Percentiles rank a stretch among this genome's conserved stretches.
These are phyloP conservation scores for Tetrao urogallus DNA, from an alignment of 2,113 vertebrate species.

Conservation along the genomic window DNA sequence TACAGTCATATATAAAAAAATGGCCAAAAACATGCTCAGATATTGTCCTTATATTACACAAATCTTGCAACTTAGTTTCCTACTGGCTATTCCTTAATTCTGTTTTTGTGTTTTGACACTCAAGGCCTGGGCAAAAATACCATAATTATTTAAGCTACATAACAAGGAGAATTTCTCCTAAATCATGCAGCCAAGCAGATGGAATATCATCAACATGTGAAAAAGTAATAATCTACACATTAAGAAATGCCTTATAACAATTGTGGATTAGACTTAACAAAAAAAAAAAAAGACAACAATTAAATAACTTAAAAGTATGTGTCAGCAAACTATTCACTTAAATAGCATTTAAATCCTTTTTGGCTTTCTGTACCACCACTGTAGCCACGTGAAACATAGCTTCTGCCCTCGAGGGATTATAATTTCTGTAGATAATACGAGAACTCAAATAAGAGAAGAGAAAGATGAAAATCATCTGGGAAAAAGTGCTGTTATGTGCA, in stretches of 20 bases:
- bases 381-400: background rate
- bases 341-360: conserved; percentile 5
- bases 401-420: background rate
- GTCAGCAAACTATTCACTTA: background rate
- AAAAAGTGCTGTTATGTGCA: background rate
- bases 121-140: background rate
- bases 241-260: conserved; percentile 61
- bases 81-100: background rate
- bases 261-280: background rate
- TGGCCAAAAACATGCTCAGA: background rate
- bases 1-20: background rate
- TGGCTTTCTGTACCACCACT: background rate
- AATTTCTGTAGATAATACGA: background rate
- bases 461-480: background rate
- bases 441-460: background rate
- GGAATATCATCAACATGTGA: background rate
- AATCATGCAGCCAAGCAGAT: background rate
- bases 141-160: background rate
- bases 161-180: background rate
- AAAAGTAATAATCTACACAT: conserved; percentile 51
- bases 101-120: background rate
- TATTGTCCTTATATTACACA: background rate
- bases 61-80: background rate
- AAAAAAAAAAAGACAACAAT: conserved; percentile 8
- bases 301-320: conserved; percentile 36